Percentiles rank a stretch among this genome's conserved stretches.
Evolutionary conservation across 2,797 vertebrate species (phyloP).

Genomic region (Borostomias antarcticus): DNA sequence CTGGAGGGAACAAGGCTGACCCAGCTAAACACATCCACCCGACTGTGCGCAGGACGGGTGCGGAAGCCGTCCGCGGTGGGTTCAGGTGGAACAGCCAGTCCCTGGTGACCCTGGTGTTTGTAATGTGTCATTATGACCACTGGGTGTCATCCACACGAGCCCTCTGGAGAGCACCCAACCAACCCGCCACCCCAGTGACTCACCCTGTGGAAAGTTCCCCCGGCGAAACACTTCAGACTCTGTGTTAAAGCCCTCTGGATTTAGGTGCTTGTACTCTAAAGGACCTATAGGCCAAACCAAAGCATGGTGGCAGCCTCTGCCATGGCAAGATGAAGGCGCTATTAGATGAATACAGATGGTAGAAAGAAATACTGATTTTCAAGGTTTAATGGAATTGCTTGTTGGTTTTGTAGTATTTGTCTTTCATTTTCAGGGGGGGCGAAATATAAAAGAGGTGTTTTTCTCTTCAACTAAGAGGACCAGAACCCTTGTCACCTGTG

Average conservation of each 20-base stretch:
- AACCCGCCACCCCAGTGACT: slow-evolving; percentile 54
- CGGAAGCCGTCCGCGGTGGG: too few relatives aligned
- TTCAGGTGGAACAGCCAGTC: slow-evolving; percentile 24
- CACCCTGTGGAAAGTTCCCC: slow-evolving; percentile 74
- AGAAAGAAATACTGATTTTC: neutral
- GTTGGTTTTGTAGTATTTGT: neutral
- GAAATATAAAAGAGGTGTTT: neutral
- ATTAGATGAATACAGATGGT: neutral
- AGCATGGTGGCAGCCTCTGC: neutral
- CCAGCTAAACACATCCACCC: too few relatives aligned
- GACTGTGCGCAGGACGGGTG: too few relatives aligned
- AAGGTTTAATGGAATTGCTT: neutral
- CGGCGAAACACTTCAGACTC: slow-evolving; percentile 69
- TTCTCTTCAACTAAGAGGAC: neutral
- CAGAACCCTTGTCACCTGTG: neutral
- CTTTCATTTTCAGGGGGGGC: neutral
- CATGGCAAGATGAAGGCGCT: neutral
- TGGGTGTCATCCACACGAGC: slow-evolving; percentile 77
- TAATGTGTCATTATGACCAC: slow-evolving; percentile 76
- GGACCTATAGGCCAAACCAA: neutral
- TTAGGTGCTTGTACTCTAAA: slow-evolving; percentile 45
- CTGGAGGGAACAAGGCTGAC: too few relatives aligned
- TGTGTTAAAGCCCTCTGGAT: slow-evolving; percentile 47
- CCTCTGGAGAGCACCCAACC: slow-evolving; percentile 73
- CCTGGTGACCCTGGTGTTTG: slow-evolving; percentile 62